phyloP scores from a whole-genome alignment of 2,797 vertebrate genomes.

The Neomorphus geoffroyi region DNA sequence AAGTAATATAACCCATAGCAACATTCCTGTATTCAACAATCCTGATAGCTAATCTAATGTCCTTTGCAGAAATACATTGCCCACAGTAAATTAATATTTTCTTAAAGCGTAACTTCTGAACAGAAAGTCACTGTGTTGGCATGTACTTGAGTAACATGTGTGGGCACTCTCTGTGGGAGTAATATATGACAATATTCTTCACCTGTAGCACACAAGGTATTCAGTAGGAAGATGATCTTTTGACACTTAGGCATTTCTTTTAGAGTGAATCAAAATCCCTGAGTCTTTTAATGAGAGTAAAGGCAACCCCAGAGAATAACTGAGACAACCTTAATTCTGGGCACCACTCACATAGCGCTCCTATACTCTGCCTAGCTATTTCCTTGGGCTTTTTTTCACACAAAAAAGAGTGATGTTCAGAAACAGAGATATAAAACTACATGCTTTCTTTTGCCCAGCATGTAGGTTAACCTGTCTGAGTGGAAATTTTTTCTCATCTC shows the following conservation, averaged over 20 bases:
- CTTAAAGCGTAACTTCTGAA: not conserved
- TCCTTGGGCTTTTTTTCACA: not conserved
- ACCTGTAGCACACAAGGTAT: not conserved
- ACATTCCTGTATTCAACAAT: not conserved
- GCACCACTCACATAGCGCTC: too few relatives aligned
- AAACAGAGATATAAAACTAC: not conserved
- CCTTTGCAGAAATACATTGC: not conserved
- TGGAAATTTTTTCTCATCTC: not conserved
- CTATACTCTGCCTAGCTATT: not conserved
- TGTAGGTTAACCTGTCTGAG: too few relatives aligned
- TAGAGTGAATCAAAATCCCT: not conserved
- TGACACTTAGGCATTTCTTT: not conserved
- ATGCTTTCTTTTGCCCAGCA: not conserved
- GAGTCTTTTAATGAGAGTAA: not conserved
- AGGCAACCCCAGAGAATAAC: too few relatives aligned
- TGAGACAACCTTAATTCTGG: too few relatives aligned
- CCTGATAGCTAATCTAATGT: not conserved
- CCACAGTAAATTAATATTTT: not conserved
- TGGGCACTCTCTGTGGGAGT: not conserved
- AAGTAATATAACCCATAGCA: not conserved
- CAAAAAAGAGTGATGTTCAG: not conserved
- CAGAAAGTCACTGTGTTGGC: too few relatives aligned
- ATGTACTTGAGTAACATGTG: not conserved
- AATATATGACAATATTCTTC: not conserved
- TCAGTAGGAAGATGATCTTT: not conserved